Percentiles rank a stretch among this genome's conserved stretches.
Conservation (phyloP, 2,888 invertebrate genomes). For the Panopea generosa region DNA sequence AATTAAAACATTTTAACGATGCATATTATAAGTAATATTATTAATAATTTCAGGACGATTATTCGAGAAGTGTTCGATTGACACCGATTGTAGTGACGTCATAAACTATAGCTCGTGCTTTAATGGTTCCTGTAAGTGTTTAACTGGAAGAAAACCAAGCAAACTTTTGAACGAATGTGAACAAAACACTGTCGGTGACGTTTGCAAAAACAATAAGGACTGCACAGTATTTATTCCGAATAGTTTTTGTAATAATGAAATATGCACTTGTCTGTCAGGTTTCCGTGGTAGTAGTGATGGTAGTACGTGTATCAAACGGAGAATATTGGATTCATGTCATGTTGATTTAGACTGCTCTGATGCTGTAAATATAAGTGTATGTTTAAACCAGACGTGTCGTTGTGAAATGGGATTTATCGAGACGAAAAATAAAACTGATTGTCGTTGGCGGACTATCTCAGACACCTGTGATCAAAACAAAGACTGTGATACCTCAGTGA, state of each 20-base stretch:
- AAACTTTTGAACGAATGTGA: conserved; percentile 6
- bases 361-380: conserved; percentile 57
- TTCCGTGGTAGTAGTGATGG: neutral
- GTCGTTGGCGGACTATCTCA: conserved; percentile 39
- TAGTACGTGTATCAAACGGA: conserved; percentile 11
- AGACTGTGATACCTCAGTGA: conserved; percentile 47
- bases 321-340: conserved; percentile 32
- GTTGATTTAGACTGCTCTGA: conserved; percentile 35
- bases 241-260: conserved; percentile 36
- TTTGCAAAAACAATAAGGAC: conserved; percentile 23
- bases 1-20: too few species aligned
- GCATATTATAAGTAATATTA: too few species aligned
- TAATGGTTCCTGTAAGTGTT: conserved; percentile 5
- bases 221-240: conserved; percentile 26
- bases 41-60: too few species aligned
- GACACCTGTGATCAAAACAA: conserved; percentile 38
- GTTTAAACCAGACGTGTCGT: conserved; percentile 41
- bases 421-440: conserved; percentile 35
- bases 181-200: conserved; percentile 36
- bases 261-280: conserved; percentile 39
- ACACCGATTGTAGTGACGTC: too few species aligned
- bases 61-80: too few species aligned
- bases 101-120: too few species aligned
- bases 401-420: conserved; percentile 54
- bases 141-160: conserved; percentile 18